These are phyloP conservation scores for Hypotaenidia philippensis DNA, from an alignment of 2,797 vertebrate genomes.

Conservation along the genomic window DNA sequence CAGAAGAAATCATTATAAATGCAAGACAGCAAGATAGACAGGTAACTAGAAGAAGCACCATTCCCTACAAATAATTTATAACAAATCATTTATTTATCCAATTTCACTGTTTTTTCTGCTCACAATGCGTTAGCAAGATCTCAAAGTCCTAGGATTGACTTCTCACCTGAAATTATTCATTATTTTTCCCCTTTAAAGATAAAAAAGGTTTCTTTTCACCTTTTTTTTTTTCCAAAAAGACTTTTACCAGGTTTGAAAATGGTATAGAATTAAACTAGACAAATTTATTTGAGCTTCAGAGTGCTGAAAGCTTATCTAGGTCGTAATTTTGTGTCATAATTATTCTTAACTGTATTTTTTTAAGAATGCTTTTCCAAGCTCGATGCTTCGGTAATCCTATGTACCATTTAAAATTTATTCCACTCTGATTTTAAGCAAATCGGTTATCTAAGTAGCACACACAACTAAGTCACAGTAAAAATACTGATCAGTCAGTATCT, in stretches of 20 bases:
- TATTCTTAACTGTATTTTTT: not conserved
- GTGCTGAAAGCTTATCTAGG: not conserved
- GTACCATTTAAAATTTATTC: not conserved
- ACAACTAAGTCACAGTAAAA: not conserved
- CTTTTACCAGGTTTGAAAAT: not conserved
- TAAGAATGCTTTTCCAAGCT: not conserved
- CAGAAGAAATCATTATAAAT: constrained; percentile 45
- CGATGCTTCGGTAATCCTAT: not conserved
- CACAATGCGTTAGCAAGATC: constrained; percentile 24
- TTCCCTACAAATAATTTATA: constrained; percentile 65
- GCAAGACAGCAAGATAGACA: constrained; percentile 21
- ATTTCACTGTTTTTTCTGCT: constrained; percentile 18
- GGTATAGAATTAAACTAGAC: not conserved
- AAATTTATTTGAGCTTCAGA: not conserved
- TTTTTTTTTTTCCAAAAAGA: not conserved
- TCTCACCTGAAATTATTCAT: constrained; percentile 58
- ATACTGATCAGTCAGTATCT: not conserved
- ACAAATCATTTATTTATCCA: constrained; percentile 71
- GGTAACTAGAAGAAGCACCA: constrained; percentile 44
- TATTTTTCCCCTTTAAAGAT: constrained; percentile 35
- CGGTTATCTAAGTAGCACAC: not conserved
- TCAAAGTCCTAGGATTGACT: not conserved
- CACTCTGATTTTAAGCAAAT: not conserved
- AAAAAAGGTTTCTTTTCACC: constrained; percentile 10
- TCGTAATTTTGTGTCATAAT: not conserved